Percentiles rank a stretch among this genome's conserved stretches.
These are phyloP conservation scores for Gymnarchus niloticus DNA, from an alignment of 2,113 vertebrate species.

Conservation along the genomic window DNA sequence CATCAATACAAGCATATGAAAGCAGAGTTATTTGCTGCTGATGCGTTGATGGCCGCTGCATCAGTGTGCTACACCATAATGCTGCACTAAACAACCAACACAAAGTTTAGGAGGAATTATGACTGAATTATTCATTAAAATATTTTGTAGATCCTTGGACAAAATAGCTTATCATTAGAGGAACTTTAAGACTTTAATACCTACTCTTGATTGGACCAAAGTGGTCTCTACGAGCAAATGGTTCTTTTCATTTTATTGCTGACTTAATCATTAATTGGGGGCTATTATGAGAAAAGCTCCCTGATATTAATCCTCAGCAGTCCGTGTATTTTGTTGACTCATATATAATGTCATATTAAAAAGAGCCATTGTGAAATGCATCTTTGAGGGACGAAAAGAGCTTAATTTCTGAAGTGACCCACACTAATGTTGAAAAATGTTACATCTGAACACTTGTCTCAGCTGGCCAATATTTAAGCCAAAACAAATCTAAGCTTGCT, in stretches of 20 bases:
- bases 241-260: neutral
- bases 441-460: neutral
- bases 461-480: neutral
- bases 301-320: neutral
- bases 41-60: neutral
- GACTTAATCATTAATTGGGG: neutral
- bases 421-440: neutral
- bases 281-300: neutral
- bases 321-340: neutral
- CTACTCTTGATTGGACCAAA: neutral
- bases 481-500: neutral
- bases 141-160: neutral
- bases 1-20: neutral
- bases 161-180: neutral
- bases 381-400: neutral
- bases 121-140: neutral
- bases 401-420: neutral
- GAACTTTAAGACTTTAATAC: neutral
- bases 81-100: neutral
- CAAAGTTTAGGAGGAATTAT: neutral
- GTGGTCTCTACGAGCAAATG: neutral
- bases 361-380: neutral
- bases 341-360: neutral
- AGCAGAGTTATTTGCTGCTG: neutral
- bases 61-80: neutral